Evolutionary conservation across 2,113 vertebrate genomes (phyloP).

Genomic region (Hyla sarda): DNA sequence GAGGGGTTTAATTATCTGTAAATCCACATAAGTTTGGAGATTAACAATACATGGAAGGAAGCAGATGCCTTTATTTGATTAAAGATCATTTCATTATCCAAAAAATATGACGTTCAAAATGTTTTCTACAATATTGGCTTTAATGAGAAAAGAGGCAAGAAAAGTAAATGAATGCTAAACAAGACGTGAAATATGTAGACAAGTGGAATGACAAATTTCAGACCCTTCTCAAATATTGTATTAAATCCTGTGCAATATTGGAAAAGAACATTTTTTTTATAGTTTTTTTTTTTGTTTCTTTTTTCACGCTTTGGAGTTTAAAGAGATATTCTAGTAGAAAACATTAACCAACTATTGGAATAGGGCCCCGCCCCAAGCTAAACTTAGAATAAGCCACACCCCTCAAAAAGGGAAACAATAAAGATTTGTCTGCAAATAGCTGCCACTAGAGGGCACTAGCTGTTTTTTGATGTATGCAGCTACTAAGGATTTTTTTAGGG

Average conservation of each 20-base stretch:
- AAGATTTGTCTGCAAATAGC: too few relatives aligned
- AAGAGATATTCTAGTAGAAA: background rate
- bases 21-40: conserved; percentile 13
- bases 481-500: too few relatives aligned
- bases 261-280: too few relatives aligned
- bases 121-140: background rate
- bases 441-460: too few relatives aligned
- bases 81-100: conserved; percentile 19
- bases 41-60: background rate
- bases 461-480: too few relatives aligned
- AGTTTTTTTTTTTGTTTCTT: background rate
- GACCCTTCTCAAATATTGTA: background rate
- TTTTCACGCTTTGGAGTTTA: background rate
- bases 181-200: background rate
- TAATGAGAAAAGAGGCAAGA: background rate
- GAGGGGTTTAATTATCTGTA: conserved; percentile 27
- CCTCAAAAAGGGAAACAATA: too few relatives aligned
- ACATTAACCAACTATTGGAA: background rate
- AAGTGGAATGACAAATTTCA: background rate
- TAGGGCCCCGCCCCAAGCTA: too few relatives aligned
- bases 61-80: background rate
- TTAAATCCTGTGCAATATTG: background rate
- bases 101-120: background rate
- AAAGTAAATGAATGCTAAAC: background rate
- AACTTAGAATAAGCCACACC: too few relatives aligned